A percentile compares a stretch with the other conserved stretches of the same genome.
Evolutionary conservation across 2,797 vertebrate genomes (phyloP).

Genomic region (Gymnoscopelus microlampas): DNA sequence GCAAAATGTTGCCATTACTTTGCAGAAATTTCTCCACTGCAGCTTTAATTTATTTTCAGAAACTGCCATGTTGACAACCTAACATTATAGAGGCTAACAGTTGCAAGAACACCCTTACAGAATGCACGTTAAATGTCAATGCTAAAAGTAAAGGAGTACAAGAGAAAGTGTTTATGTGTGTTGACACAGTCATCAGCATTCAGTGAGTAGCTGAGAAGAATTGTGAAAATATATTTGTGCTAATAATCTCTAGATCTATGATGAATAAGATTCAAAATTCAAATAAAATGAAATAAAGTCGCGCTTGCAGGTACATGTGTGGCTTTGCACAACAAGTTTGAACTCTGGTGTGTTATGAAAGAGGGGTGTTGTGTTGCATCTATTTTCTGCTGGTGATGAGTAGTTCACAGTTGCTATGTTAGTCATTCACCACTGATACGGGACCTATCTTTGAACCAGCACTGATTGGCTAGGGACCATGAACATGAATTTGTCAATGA

Average conservation of each 20-base stretch:
- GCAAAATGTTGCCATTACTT: not conserved
- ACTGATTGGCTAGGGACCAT: slow-evolving; percentile 25
- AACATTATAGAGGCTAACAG: not conserved
- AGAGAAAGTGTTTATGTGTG: not conserved
- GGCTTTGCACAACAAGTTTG: slow-evolving; percentile 54
- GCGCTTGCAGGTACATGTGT: slow-evolving; percentile 13
- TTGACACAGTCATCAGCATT: not conserved
- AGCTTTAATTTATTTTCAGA: slow-evolving; percentile 1
- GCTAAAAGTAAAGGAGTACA: not conserved
- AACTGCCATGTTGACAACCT: not conserved
- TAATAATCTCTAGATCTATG: too few relatives aligned
- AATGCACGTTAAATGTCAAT: not conserved
- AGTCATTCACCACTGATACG: slow-evolving; percentile 44
- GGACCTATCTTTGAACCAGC: slow-evolving; percentile 47
- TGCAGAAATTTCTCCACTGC: not conserved
- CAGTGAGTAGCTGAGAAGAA: not conserved
- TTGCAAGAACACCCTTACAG: not conserved
- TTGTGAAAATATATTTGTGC: not conserved
- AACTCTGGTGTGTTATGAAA: slow-evolving; percentile 47
- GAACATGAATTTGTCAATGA: slow-evolving; percentile 31
- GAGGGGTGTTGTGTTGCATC: slow-evolving; percentile 75
- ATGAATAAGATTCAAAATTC: too few relatives aligned
- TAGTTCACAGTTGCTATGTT: slow-evolving; percentile 72
- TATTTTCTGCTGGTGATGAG: slow-evolving; percentile 84
- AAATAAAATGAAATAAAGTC: too few relatives aligned